Percentiles rank a stretch among this genome's conserved stretches.
Evolutionary conservation across 2,797 vertebrate species (phyloP).

Genomic region (Megalops cyprinoides): DNA sequence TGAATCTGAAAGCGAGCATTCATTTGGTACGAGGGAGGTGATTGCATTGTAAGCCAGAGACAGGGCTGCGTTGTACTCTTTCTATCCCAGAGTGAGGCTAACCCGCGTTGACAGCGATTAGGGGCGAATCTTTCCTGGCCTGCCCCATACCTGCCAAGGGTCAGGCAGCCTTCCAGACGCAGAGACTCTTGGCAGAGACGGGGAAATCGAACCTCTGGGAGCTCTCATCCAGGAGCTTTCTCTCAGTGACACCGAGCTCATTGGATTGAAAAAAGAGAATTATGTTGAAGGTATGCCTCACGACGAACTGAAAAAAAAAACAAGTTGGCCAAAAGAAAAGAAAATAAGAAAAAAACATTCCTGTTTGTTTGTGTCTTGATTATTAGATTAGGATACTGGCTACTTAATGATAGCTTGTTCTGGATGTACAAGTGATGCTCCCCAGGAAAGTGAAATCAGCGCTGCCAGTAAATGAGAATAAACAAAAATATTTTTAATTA

Average conservation of each 20-base stretch:
- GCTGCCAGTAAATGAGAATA: neutral
- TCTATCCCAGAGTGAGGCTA: constrained; percentile 11
- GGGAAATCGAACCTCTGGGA: neutral
- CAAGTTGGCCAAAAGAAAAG: neutral
- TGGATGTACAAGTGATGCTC: neutral
- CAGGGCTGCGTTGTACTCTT: neutral
- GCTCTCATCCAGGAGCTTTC: neutral
- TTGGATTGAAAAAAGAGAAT: constrained; percentile 9
- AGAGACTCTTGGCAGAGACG: neutral
- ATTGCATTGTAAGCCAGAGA: neutral
- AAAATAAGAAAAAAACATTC: neutral
- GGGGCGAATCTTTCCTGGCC: neutral
- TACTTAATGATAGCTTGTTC: neutral
- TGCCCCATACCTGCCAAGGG: constrained; percentile 18
- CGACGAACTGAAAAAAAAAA: neutral
- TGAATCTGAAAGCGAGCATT: neutral
- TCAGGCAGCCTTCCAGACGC: constrained; percentile 25
- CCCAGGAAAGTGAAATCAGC: neutral
- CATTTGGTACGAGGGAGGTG: neutral
- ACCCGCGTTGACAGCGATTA: constrained; percentile 5
- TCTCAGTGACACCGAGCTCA: neutral
- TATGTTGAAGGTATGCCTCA: neutral
- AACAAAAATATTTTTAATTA: constrained; percentile 22
- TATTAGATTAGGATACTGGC: neutral
- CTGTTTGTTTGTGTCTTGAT: neutral